Conservation (phyloP, 2,797 vertebrate species). For the Simalia tracyae region DNA sequence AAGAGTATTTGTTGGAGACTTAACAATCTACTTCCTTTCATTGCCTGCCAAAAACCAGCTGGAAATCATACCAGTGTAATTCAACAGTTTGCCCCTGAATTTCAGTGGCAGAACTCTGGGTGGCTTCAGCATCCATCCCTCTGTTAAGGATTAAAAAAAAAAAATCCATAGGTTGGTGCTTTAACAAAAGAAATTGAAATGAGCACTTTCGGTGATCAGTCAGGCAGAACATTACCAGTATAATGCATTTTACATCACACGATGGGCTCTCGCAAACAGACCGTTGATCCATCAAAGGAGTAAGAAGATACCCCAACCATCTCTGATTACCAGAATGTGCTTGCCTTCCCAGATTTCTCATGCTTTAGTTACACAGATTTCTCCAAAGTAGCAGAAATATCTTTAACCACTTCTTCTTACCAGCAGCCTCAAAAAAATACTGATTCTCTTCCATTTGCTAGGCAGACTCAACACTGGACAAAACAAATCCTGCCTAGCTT, state of each 20-base stretch:
- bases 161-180: not conserved
- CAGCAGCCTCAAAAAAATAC: not conserved
- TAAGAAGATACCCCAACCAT: not conserved
- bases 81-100: not conserved
- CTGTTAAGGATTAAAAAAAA: not conserved
- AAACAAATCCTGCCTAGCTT: not conserved
- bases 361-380: not conserved
- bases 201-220: not conserved
- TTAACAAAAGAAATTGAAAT: not conserved
- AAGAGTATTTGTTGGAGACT: not conserved
- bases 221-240: not conserved
- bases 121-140: not conserved
- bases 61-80: not conserved
- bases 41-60: not conserved
- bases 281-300: not conserved
- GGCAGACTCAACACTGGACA: not conserved
- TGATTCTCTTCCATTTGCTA: not conserved
- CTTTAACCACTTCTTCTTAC: not conserved
- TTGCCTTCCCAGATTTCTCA: not conserved
- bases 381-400: not conserved
- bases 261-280: not conserved
- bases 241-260: not conserved
- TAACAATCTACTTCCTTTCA: not conserved
- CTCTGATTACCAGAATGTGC: not conserved
- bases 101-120: not conserved